Base-by-base conservation (phyloP, 2,888 invertebrate species). In the Tupiocoris notatus region DNA sequence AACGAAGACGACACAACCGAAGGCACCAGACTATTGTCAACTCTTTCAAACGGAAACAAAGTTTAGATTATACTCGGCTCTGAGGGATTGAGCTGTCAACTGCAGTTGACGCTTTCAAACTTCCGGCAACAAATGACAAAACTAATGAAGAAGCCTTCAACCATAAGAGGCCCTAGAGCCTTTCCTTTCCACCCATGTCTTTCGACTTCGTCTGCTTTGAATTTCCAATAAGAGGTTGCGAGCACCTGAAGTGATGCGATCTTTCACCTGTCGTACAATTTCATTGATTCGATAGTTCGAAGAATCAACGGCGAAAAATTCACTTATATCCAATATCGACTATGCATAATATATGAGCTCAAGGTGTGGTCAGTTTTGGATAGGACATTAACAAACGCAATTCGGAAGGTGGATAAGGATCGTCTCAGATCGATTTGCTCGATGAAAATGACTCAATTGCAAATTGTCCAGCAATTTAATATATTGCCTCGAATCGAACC, bases 61-160 rank as follows among this genome's bases (percentile, higher is more conserved):
- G 73, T 73, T 73, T 73, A 73, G 73, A 73, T 57, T 73, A 73
- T 62, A 62, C 62, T 62, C 39, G 18, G 73, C 62, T 73, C 56
- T 62, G 73, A 73, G 73, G 63, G 73, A 73, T 73, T 73, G 73
- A 73, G 73, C 73, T 73, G 73, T 73, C 73, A 73, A 73, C 62
- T 73, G 73, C 73, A 73, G 62, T 73, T 73, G 73, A 73, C 73
- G 63, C 63, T 73, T 73, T 61, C 73, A 62, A 73, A 73, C 73
- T 73, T 73, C 73, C 62, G 73, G 73, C 73, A 73, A 73, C 73
- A 73, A 73, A 73, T 73, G 73, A 73, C 73, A 73, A 73, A 61
- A 54, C 73, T 73, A 73, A 73, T 73, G 73, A 73, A 73, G 73
- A 63, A 61, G 73, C 73, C 63, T 63, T 73, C 73, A 73, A 62